These are phyloP conservation scores for Adelognathus sp. DNA, from an alignment of 2,888 invertebrate species.

Conservation along the genomic window DNA sequence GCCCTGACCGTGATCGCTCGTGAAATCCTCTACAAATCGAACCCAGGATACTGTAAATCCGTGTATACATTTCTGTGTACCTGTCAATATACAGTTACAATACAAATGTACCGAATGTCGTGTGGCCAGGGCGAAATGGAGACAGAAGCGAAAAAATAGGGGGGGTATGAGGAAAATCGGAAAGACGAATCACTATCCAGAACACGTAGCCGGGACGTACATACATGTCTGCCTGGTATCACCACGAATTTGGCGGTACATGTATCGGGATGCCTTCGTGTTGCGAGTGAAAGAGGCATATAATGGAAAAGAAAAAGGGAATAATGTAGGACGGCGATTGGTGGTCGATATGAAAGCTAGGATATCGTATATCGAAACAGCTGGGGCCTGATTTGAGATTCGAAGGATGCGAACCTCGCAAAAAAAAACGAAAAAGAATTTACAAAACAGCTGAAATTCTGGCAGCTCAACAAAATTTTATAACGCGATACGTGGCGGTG, in stretches of 20 bases:
- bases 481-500: conserved; percentile 59
- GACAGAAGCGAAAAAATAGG: not conserved
- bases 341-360: too few relatives aligned
- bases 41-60: conserved; percentile 13
- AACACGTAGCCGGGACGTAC: conserved; percentile 51
- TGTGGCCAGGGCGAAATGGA: not conserved
- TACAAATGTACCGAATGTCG: conserved; percentile 35
- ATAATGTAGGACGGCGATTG: conserved; percentile 23
- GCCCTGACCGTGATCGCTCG: conserved; percentile 35
- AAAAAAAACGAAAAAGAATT: too few relatives aligned
- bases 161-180: conserved; percentile 1
- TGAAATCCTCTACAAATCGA: conserved; percentile 50
- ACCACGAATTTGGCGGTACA: conserved; percentile 30
- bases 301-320: conserved; percentile 4
- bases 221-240: conserved; percentile 35
- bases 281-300: conserved; percentile 17
- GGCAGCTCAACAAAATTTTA: conserved; percentile 67
- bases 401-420: conserved; percentile 65
- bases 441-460: conserved; percentile 67
- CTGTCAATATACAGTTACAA: conserved; percentile 30
- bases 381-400: conserved; percentile 68
- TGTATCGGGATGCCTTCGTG: conserved; percentile 5
- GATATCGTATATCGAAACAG: conserved; percentile 52
- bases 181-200: conserved; percentile 55
- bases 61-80: conserved; percentile 23